phyloP scores from a whole-genome alignment of 2,888 invertebrate genomes.

The Latheticus oryzae region DNA sequence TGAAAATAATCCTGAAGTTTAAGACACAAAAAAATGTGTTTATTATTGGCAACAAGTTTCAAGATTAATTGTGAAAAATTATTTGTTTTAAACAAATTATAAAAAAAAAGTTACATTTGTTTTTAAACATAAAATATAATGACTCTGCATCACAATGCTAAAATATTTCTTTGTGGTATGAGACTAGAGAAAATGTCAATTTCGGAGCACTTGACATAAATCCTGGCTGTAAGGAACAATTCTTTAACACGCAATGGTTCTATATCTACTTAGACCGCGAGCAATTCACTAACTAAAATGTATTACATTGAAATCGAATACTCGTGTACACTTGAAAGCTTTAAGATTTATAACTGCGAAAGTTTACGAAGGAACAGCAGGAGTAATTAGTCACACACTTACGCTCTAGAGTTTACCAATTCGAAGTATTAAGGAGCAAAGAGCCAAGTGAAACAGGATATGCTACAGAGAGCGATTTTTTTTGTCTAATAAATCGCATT shows the following conservation, averaged over 20 bases:
- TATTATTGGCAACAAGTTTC: too few species aligned
- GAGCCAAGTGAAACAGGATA: background rate
- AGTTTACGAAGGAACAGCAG: slow-evolving; percentile 32
- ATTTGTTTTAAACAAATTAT: too few species aligned
- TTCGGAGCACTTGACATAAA: too few species aligned
- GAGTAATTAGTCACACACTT: slow-evolving; percentile 36
- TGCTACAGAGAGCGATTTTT: too few species aligned
- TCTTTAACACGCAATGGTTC: slow-evolving; percentile 30
- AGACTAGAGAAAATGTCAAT: too few species aligned
- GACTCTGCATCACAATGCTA: too few species aligned
- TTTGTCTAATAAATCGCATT: slow-evolving; percentile 32
- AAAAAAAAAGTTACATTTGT: too few species aligned
- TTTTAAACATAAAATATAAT: too few species aligned
- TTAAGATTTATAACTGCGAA: slow-evolving; percentile 37
- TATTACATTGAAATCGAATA: slow-evolving; percentile 42
- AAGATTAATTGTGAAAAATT: too few species aligned
- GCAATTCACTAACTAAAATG: slow-evolving; percentile 40
- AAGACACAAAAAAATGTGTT: too few species aligned
- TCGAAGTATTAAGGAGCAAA: slow-evolving; percentile 2
- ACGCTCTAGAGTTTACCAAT: slow-evolving; percentile 11
- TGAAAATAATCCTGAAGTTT: too few species aligned
- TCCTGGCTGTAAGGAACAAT: slow-evolving; percentile 25
- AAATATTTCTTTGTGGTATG: too few species aligned
- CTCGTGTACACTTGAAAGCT: slow-evolving; percentile 39
- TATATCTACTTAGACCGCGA: slow-evolving; percentile 35